A percentile compares a stretch with the other conserved stretches of the same genome.
These are phyloP conservation scores for Choloepus hoffmanni DNA, from an alignment of 2,113 vertebrate genomes.

Conservation along the genomic window DNA sequence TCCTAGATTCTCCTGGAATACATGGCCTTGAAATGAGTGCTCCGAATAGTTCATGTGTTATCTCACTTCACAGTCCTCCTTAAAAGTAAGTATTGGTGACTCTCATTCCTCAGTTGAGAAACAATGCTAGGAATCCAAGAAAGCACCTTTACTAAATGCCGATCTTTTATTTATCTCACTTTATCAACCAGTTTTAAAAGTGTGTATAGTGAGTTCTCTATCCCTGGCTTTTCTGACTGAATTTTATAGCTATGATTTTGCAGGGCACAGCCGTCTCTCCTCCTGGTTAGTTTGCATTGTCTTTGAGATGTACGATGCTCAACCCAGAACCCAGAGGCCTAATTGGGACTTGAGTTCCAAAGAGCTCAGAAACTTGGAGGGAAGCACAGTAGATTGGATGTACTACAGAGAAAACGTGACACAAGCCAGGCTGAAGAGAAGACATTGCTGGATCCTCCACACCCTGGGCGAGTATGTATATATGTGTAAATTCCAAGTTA, in stretches of 20 bases:
- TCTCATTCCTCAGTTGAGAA: background rate
- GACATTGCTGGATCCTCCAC: background rate
- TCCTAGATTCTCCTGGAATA: background rate
- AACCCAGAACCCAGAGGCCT: background rate
- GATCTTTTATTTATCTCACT: background rate
- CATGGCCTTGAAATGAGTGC: background rate
- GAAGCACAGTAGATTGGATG: background rate
- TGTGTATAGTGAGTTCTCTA: background rate
- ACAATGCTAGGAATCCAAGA: background rate
- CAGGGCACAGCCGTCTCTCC: background rate
- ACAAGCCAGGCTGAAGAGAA: background rate
- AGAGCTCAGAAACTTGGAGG: background rate
- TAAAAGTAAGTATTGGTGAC: background rate
- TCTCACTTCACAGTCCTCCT: background rate
- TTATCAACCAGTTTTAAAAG: background rate
- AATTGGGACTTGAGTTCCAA: background rate
- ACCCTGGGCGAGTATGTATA: too few relatives aligned
- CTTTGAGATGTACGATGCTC: background rate
- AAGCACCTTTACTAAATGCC: background rate
- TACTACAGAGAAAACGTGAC: background rate
- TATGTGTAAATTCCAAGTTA: background rate
- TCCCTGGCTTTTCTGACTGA: background rate
- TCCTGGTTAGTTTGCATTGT: background rate
- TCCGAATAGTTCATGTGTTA: background rate
- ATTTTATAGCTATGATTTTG: background rate